These are phyloP conservation scores for Tiaroga cobitis DNA, from an alignment of 2,797 vertebrate species.

Conservation along the genomic window DNA sequence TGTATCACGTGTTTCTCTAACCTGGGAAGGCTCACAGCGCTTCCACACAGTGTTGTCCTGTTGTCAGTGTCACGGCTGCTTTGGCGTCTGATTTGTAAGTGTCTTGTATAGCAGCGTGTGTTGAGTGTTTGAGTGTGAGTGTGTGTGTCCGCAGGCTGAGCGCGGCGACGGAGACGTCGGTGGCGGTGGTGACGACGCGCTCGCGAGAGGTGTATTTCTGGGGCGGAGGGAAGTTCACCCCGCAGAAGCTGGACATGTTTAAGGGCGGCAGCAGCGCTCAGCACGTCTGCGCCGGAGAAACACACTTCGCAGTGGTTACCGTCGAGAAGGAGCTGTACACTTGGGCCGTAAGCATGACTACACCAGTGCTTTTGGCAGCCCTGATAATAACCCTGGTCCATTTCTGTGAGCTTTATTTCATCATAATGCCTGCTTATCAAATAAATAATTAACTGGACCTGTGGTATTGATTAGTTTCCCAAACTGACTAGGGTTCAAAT, in stretches of 20 bases:
- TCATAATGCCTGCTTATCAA: too few relatives aligned
- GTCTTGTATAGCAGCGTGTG: too few relatives aligned
- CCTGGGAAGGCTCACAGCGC: too few relatives aligned
- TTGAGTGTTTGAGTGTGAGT: too few relatives aligned
- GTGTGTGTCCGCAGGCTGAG: constrained; percentile 80
- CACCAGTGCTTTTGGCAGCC: too few relatives aligned
- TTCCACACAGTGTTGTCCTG: too few relatives aligned
- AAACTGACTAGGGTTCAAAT: too few relatives aligned
- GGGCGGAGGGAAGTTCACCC: constrained; percentile 98
- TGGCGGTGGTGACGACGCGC: constrained; percentile 96
- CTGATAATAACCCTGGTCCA: too few relatives aligned
- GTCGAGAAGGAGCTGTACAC: constrained; percentile 99
- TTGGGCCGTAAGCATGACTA: constrained; percentile 91
- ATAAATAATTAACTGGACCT: too few relatives aligned
- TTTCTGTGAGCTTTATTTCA: too few relatives aligned
- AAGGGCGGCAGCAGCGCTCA: constrained; percentile 95
- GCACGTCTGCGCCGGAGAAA: constrained; percentile 96
- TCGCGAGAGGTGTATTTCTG: constrained; percentile 97
- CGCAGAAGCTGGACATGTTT: constrained; percentile 96
- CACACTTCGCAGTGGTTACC: constrained; percentile 98
- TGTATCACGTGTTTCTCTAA: background rate
- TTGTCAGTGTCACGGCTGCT: too few relatives aligned
- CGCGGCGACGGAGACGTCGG: constrained; percentile 86
- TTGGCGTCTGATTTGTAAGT: rapidly evolving
- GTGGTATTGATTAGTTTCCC: too few relatives aligned